Percentiles rank a stretch among this genome's conserved stretches.
These are phyloP conservation scores for Apotomis betuletana DNA, from an alignment of 2,888 invertebrate genomes.

Conservation along the genomic window DNA sequence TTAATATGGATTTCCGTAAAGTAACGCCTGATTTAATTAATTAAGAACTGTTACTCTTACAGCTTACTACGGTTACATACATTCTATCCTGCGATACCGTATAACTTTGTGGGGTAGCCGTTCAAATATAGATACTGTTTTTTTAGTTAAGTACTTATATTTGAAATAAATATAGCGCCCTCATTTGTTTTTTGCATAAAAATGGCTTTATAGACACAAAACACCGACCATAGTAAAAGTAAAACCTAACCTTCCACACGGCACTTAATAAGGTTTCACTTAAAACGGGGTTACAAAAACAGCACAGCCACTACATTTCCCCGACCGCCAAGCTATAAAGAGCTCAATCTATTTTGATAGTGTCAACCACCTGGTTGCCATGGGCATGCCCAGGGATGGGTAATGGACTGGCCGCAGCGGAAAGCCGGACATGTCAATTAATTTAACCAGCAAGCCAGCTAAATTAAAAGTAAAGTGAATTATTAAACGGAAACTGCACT, in stretches of 20 bases:
- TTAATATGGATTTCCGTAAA: too few relatives aligned
- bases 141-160: too few relatives aligned
- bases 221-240: background rate
- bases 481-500: conserved; percentile 23
- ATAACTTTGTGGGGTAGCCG: too few relatives aligned
- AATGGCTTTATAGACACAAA: too few relatives aligned
- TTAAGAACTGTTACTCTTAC: too few relatives aligned
- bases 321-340: conserved; percentile 6
- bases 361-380: conserved; percentile 30
- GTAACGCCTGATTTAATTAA: too few relatives aligned
- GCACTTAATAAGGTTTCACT: background rate
- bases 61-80: too few relatives aligned
- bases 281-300: conserved; percentile 11
- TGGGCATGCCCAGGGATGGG: conserved; percentile 27
- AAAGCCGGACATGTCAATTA: conserved; percentile 45
- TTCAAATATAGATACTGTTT: too few relatives aligned
- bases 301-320: conserved; percentile 1
- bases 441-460: conserved; percentile 39
- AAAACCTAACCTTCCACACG: background rate
- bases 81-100: too few relatives aligned
- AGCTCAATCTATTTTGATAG: conserved; percentile 32
- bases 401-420: conserved; percentile 35
- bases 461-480: conserved; percentile 40
- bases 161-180: too few relatives aligned
- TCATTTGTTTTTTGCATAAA: too few relatives aligned